Evolutionary conservation across 2,797 vertebrate genomes (phyloP).

Genomic region (Sus cebifrons): DNA sequence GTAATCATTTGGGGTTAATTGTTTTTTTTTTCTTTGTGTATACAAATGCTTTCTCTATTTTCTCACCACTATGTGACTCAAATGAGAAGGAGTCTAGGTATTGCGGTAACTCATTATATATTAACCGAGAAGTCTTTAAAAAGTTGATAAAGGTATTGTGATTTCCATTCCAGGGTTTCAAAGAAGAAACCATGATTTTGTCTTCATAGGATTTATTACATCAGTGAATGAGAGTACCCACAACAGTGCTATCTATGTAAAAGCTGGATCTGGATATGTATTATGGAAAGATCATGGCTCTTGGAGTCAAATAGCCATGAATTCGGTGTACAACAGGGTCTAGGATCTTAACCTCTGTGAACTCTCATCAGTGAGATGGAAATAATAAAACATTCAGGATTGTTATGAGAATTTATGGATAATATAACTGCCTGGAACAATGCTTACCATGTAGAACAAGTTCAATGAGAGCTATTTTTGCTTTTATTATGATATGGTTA

Average conservation of each 20-base stretch:
- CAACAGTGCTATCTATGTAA: neutral
- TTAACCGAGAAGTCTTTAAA: neutral
- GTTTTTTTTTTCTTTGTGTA: neutral
- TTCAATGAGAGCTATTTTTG: constrained; percentile 20
- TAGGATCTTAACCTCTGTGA: neutral
- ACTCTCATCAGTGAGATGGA: neutral
- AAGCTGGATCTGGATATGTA: neutral
- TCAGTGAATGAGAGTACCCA: rapidly evolving
- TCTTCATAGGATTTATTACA: neutral
- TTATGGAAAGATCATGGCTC: neutral
- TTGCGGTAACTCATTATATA: neutral
- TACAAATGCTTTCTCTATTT: neutral
- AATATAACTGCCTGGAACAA: neutral
- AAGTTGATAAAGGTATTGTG: neutral
- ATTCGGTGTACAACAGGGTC: neutral
- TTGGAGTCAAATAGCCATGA: neutral
- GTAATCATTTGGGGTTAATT: neutral
- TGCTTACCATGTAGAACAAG: constrained; percentile 56
- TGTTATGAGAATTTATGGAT: neutral
- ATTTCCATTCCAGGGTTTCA: neutral
- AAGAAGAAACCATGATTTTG: neutral
- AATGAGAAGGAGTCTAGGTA: neutral
- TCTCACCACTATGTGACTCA: neutral
- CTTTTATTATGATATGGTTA: neutral
- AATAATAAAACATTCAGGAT: neutral